Percentiles rank a stretch among this genome's conserved stretches.
Conservation (phyloP, 2,797 vertebrate genomes). For the Monodelphis domestica region DNA sequence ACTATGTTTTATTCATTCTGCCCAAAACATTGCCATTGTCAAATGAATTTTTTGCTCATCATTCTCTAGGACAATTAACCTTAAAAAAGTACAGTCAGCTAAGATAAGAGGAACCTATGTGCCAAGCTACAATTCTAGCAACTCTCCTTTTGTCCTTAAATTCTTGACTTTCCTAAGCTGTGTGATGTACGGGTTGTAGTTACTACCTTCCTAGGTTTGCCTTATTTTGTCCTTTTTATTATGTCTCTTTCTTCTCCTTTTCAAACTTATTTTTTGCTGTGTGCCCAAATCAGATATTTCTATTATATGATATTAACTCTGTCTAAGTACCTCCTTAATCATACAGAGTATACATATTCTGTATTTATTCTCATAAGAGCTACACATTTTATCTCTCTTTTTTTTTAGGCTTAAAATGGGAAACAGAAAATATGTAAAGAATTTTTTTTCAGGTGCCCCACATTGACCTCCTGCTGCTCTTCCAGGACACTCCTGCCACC, state of each 20-base stretch:
- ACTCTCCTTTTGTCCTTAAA: conserved; percentile 1
- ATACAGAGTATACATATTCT: conserved; percentile 48
- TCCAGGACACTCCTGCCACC: conserved; percentile 78
- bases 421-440: conserved; percentile 81
- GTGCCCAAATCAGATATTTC: conserved; percentile 4
- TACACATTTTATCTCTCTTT: conserved; percentile 71
- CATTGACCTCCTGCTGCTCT: conserved; percentile 81
- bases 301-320: conserved; percentile 18
- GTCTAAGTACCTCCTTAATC: not conserved
- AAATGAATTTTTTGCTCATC: conserved; percentile 47
- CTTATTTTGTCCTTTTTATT: not conserved
- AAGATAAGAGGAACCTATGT: conserved; percentile 37
- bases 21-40: not conserved
- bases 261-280: not conserved
- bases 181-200: conserved; percentile 5
- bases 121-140: conserved; percentile 32
- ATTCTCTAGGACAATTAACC: conserved; percentile 36
- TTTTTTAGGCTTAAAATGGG: conserved; percentile 70
- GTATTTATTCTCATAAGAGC: conserved; percentile 66
- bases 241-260: not conserved
- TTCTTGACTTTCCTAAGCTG: not conserved
- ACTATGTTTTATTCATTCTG: conserved; percentile 42
- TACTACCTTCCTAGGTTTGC: not conserved
- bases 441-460: conserved; percentile 81
- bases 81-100: not conserved